phyloP scores from a whole-genome alignment of 2,797 vertebrate species.

The Sandelia bainsii region DNA sequence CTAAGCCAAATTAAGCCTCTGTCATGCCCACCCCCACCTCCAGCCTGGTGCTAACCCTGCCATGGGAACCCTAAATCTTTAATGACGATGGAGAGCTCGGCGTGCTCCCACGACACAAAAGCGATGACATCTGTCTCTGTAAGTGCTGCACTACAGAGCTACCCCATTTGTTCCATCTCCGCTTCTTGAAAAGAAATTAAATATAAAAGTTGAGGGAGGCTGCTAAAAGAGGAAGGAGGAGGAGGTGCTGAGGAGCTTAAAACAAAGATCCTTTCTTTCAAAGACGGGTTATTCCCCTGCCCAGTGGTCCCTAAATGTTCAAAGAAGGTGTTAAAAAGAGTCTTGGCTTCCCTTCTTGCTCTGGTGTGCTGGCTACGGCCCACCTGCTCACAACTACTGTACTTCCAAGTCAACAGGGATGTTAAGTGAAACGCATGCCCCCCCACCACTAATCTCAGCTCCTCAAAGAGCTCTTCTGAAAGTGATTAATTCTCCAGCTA shows the following conservation, averaged over 20 bases:
- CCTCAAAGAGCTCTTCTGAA: constrained; percentile 25
- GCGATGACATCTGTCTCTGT: constrained; percentile 86
- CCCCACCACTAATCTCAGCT: constrained; percentile 25
- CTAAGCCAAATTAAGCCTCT: constrained; percentile 86
- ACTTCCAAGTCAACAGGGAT: constrained; percentile 53
- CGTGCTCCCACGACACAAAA: constrained; percentile 81
- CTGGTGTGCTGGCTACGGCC: constrained; percentile 49
- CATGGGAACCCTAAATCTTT: constrained; percentile 88
- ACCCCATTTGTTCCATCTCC: constrained; percentile 81
- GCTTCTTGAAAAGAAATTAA: constrained; percentile 83
- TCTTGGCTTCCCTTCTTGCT: constrained; percentile 38
- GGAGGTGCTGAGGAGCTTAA: constrained; percentile 72
- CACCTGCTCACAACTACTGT: constrained; percentile 70
- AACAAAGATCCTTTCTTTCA: constrained; percentile 80
- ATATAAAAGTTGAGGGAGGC: constrained; percentile 77
- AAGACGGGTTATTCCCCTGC: constrained; percentile 70
- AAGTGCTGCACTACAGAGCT: constrained; percentile 81
- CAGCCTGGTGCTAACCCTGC: constrained; percentile 72
- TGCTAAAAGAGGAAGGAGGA: constrained; percentile 71
- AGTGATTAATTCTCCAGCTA: constrained; percentile 16
- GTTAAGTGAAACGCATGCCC: constrained; percentile 24
- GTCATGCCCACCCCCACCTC: constrained; percentile 80
- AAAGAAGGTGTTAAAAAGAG: constrained; percentile 74
- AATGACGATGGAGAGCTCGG: constrained; percentile 83
- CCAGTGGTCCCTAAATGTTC: constrained; percentile 73